These are phyloP conservation scores for Onychomys arenicola DNA, from an alignment of 2,797 vertebrate genomes.

Conservation along the genomic window DNA sequence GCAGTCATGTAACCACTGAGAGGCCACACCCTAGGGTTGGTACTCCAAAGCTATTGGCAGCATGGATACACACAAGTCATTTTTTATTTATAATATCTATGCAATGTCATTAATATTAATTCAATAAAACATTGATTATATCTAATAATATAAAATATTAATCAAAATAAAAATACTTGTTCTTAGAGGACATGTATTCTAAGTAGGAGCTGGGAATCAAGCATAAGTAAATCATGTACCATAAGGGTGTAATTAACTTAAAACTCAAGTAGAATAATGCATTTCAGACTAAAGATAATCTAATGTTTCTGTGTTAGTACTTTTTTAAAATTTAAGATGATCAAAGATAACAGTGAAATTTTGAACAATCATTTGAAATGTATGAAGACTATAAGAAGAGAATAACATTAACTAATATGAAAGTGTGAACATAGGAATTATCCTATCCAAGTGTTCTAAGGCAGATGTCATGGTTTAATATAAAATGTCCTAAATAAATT, in stretches of 20 bases:
- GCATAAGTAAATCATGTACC: neutral
- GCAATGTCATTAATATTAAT: neutral
- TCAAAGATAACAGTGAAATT: neutral
- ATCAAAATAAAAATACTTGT: neutral
- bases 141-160: neutral
- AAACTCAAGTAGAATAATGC: neutral
- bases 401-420: neutral
- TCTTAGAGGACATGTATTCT: neutral
- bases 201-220: neutral
- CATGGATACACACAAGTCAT: neutral
- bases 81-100: slow-evolving; percentile 1
- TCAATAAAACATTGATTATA: neutral
- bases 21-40: too few species aligned
- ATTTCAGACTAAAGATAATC: neutral
- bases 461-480: neutral
- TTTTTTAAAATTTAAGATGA: neutral
- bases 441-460: neutral
- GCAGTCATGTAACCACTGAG: too few species aligned
- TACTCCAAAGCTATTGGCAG: too few species aligned
- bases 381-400: neutral
- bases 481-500: neutral
- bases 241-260: neutral
- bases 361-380: neutral
- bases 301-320: neutral
- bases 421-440: neutral